A percentile compares a stretch with the other conserved stretches of the same genome.
phyloP scores from a whole-genome alignment of 2,888 invertebrate genomes.

The Falcaria lacertinaria region DNA sequence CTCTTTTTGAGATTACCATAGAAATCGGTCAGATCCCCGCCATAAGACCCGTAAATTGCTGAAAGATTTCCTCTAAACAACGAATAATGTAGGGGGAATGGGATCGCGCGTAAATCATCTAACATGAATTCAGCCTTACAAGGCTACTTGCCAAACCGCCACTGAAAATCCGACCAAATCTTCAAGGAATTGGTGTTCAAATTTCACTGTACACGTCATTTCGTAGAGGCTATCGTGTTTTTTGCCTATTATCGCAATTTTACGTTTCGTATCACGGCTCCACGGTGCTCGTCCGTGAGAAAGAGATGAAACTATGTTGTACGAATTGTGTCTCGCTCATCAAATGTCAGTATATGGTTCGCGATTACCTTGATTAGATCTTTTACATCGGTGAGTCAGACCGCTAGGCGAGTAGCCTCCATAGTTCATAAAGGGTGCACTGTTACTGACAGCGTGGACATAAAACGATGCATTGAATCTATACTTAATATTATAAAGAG shows the following conservation, averaged over 20 bases:
- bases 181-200: not conserved
- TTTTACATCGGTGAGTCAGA: constrained; percentile 35
- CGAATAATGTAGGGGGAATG: not conserved
- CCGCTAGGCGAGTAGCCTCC: constrained; percentile 1
- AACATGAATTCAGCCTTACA: not conserved
- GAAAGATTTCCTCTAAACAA: not conserved
- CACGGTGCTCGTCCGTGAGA: not conserved
- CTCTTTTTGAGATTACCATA: too few species aligned
- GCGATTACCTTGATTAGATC: constrained; percentile 35
- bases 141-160: not conserved
- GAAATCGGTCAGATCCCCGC: not conserved
- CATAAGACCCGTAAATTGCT: too few species aligned
- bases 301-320: not conserved
- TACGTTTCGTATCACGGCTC: not conserved
- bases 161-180: not conserved
- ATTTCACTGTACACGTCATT: not conserved
- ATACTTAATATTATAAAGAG: not conserved
- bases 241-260: too few species aligned
- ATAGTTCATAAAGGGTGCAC: not conserved
- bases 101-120: not conserved
- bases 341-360: constrained; percentile 1
- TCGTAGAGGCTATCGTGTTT: not conserved
- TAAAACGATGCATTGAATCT: too few species aligned
- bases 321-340: constrained; percentile 1
- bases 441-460: not conserved